Percentiles rank a stretch among this genome's conserved stretches.
phyloP scores from a whole-genome alignment of 1,140 invertebrate genomes.

The Helicoverpa zea region DNA sequence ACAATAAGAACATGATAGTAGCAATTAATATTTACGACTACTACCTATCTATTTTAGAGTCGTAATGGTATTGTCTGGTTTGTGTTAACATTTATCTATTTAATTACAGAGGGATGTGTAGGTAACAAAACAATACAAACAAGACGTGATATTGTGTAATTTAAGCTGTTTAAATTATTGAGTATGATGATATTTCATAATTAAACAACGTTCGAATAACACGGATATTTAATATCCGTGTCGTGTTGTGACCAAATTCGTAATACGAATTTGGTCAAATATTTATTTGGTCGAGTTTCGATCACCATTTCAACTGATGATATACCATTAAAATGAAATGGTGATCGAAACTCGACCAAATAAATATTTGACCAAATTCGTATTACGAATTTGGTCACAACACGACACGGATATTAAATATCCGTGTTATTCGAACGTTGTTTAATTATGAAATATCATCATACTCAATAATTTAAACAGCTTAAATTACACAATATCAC shows the following conservation, averaged over 20 bases:
- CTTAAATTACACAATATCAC: background rate
- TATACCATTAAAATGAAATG: no score
- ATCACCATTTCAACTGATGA: no score
- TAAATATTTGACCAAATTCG: no score
- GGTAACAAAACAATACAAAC: constrained; percentile 12
- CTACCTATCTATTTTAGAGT: constrained; percentile 11
- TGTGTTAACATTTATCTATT: constrained; percentile 39
- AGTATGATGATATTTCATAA: background rate
- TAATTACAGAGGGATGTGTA: constrained; percentile 6
- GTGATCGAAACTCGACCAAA: no score
- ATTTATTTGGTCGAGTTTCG: no score
- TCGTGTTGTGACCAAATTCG: no score
- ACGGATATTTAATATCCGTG: no score
- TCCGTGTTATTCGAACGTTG: background rate
- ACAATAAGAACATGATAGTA: constrained; percentile 33
- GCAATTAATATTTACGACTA: constrained; percentile 34
- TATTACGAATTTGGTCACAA: no score
- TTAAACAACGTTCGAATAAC: background rate
- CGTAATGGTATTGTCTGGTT: constrained; percentile 8
- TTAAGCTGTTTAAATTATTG: background rate
- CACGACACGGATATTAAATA: no score
- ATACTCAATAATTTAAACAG: background rate
- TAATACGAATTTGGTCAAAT: no score
- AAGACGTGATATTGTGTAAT: background rate
- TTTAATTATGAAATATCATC: background rate